These are phyloP conservation scores for Plectropomus leopardus DNA, from an alignment of 2,113 vertebrate species.

Conservation along the genomic window DNA sequence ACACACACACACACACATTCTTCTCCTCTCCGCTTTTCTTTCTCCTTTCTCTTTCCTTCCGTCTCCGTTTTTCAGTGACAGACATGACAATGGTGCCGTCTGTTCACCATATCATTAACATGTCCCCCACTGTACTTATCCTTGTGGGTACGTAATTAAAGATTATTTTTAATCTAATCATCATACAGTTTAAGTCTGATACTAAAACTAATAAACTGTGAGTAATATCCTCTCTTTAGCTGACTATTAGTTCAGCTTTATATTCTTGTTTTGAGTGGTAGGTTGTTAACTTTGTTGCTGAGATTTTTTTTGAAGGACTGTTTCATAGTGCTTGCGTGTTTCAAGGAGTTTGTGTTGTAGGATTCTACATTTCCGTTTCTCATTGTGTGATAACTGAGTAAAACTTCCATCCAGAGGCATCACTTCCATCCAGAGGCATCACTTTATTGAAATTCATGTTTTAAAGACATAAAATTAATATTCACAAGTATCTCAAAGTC, in stretches of 20 bases:
- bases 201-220: slow-evolving; percentile 59
- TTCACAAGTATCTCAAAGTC: slow-evolving; percentile 21
- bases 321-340: neutral
- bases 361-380: neutral
- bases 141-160: slow-evolving; percentile 63
- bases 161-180: slow-evolving; percentile 73
- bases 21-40: slow-evolving; percentile 16
- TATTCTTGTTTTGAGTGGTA: neutral
- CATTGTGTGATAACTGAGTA: neutral
- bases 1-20: slow-evolving; percentile 15
- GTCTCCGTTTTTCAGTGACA: slow-evolving; percentile 53
- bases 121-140: slow-evolving; percentile 67
- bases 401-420: neutral
- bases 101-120: slow-evolving; percentile 76
- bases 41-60: slow-evolving; percentile 21
- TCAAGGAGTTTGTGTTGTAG: neutral
- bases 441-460: neutral
- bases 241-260: slow-evolving; percentile 19
- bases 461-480: slow-evolving; percentile 1
- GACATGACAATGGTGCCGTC: slow-evolving; percentile 65
- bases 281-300: neutral
- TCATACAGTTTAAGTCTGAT: slow-evolving; percentile 47
- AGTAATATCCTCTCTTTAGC: slow-evolving; percentile 40
- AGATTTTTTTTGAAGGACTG: neutral
- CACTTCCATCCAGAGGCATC: neutral